Percentiles rank a stretch among this genome's conserved stretches.
Evolutionary conservation across 1,140 invertebrate genomes (phyloP).

Genomic region (Ceratina calcarata): DNA sequence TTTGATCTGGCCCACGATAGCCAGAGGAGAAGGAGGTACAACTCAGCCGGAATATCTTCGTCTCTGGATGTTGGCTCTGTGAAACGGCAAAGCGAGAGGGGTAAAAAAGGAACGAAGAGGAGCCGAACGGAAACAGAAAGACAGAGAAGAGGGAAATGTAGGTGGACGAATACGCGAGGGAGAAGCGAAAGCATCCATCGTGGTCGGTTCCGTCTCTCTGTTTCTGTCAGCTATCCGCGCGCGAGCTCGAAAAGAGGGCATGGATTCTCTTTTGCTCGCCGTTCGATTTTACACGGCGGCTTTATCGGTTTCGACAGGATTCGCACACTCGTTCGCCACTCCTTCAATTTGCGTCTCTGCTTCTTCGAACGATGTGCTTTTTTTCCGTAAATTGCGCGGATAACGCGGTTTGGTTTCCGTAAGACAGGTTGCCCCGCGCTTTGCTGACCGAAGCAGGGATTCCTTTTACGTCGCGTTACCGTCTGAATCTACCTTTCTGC

Average conservation of each 20-base stretch:
- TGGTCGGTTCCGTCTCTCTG: background rate
- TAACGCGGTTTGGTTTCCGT: background rate
- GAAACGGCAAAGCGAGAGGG: conserved; percentile 33
- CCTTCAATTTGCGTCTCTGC: background rate
- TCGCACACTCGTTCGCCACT: background rate
- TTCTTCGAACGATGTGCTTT: background rate
- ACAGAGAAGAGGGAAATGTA: background rate
- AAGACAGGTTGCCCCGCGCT: background rate
- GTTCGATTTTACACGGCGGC: background rate
- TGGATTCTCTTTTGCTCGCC: background rate
- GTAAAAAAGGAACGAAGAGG: conserved; percentile 30
- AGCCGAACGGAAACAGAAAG: background rate
- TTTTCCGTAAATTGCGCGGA: conserved; percentile 4
- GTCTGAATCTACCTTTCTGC: background rate
- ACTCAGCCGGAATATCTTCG: conserved; percentile 77
- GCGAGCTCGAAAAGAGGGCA: conserved; percentile 13
- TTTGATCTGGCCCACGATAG: conserved; percentile 76
- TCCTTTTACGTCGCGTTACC: background rate
- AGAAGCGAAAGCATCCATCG: background rate
- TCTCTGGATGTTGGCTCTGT: conserved; percentile 57
- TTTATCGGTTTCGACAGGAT: conserved; percentile 20
- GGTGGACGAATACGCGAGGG: background rate
- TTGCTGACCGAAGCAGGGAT: background rate
- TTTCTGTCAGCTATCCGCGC: background rate
- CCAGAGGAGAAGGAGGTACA: conserved; percentile 67